A percentile compares a stretch with the other conserved stretches of the same genome.
Conservation (phyloP, 2,797 vertebrate genomes). For the Lacerta viridis region DNA sequence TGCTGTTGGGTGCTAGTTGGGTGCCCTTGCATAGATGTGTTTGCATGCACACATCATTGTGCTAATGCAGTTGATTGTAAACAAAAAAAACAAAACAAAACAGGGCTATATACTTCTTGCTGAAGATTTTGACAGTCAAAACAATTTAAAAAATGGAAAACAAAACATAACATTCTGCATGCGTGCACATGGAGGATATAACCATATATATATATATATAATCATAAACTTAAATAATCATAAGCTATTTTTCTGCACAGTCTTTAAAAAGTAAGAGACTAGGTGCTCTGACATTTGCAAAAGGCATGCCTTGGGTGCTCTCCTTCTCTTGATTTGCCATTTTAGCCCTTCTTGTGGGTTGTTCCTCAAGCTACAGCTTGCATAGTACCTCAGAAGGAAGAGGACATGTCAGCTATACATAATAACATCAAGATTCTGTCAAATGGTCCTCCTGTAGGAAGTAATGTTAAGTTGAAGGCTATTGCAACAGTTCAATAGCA, state of each 20-base stretch:
- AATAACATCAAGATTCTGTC: background rate
- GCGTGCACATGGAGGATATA: background rate
- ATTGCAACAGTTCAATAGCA: background rate
- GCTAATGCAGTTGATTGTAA: background rate
- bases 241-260: background rate
- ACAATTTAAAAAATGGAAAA: background rate
- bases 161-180: background rate
- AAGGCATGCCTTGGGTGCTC: background rate
- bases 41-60: background rate
- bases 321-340: background rate
- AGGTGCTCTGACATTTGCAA: background rate
- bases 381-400: background rate
- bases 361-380: background rate
- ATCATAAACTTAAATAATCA: background rate
- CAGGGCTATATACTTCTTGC: background rate
- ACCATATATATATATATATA: background rate
- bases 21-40: too few species aligned
- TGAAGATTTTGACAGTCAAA: background rate
- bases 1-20: background rate
- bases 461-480: background rate
- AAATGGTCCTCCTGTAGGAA: background rate
- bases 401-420: background rate
- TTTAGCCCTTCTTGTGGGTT: background rate
- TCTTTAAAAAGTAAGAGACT: background rate
- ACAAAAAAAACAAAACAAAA: too few species aligned